Evolutionary conservation across 2,888 invertebrate genomes (phyloP).

Genomic region (Tribolium freemani): DNA sequence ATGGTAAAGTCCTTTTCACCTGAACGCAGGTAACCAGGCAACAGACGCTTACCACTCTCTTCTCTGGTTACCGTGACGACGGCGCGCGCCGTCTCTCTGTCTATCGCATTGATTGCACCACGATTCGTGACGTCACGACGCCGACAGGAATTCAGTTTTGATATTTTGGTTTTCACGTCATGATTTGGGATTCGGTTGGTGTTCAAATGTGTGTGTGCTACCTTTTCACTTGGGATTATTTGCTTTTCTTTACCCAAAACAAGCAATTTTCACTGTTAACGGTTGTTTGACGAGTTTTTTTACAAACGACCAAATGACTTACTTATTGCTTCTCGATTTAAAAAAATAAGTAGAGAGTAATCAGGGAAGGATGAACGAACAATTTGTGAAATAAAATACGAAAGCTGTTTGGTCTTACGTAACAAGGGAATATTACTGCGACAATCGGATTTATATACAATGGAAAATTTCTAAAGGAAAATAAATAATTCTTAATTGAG

Average conservation of each 20-base stretch:
- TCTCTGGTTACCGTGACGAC: constrained; percentile 45
- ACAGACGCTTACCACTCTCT: constrained; percentile 38
- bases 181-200: constrained; percentile 52
- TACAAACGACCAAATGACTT: neutral
- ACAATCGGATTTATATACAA: neutral
- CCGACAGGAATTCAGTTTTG: constrained; percentile 46
- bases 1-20: constrained; percentile 33
- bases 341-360: neutral
- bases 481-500: neutral
- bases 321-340: no score
- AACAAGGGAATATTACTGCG: neutral
- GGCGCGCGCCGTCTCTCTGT: constrained; percentile 48
- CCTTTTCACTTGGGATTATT: constrained; percentile 31
- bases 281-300: neutral
- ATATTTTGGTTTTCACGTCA: constrained; percentile 50
- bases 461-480: neutral
- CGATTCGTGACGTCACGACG: constrained; percentile 44
- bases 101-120: constrained; percentile 50
- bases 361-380: neutral
- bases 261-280: constrained; percentile 5
- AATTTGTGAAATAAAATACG: neutral
- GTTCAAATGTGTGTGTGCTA: constrained; percentile 49
- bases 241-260: constrained; percentile 19
- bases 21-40: constrained; percentile 45
- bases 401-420: neutral